Percentiles rank a stretch among this genome's conserved stretches.
Evolutionary conservation across 2,888 invertebrate genomes (phyloP).

Genomic region (Agonopterix arenella): DNA sequence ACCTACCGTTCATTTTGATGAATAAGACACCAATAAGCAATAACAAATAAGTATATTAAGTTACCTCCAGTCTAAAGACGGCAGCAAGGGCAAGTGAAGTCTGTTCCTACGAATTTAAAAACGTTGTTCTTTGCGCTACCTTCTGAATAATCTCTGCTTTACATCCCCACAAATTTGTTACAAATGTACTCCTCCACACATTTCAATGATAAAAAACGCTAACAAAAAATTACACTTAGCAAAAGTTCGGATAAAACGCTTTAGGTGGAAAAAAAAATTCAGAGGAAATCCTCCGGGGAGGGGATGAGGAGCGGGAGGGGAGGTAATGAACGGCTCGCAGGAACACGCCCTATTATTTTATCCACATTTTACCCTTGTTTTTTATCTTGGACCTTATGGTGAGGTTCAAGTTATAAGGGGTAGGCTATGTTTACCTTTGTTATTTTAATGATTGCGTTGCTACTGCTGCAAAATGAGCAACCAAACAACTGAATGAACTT

Average conservation of each 20-base stretch:
- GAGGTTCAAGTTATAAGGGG: background rate
- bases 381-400: conserved; percentile 5
- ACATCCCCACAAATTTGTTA: conserved; percentile 1
- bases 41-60: too few relatives aligned
- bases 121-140: too few relatives aligned
- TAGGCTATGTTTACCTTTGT: too few relatives aligned
- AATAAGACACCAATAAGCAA: too few relatives aligned
- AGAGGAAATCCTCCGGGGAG: conserved; percentile 17
- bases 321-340: conserved; percentile 19
- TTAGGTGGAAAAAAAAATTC: conserved; percentile 26
- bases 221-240: conserved; percentile 15
- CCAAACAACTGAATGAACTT: too few relatives aligned
- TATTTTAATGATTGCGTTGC: too few relatives aligned
- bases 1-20: too few relatives aligned
- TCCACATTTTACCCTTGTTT: conserved; percentile 19
- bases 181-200: conserved; percentile 6
- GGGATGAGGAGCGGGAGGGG: background rate
- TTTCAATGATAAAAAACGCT: conserved; percentile 17
- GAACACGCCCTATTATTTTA: conserved; percentile 25
- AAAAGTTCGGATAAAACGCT: conserved; percentile 26
- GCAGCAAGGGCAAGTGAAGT: too few relatives aligned
- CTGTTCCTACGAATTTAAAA: too few relatives aligned
- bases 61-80: too few relatives aligned
- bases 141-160: background rate
- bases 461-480: too few relatives aligned